Evolutionary conservation across 2,113 vertebrate species (phyloP).

Genomic region (Physeter macrocephalus): DNA sequence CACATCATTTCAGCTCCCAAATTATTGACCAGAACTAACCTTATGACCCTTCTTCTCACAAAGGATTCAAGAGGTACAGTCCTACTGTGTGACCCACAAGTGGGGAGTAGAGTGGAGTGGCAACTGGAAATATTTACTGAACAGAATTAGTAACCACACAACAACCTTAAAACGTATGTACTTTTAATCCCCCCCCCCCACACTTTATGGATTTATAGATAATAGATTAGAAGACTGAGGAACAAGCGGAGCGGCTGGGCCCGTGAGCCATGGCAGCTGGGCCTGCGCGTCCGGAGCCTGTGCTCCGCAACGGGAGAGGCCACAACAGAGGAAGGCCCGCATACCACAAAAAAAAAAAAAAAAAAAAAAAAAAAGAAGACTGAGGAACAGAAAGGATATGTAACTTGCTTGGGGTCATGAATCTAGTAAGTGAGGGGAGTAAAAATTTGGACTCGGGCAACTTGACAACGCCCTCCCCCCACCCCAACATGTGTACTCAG

Average conservation of each 20-base stretch:
- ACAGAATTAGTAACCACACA: not conserved
- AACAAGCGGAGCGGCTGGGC: no score
- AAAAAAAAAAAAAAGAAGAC: no score
- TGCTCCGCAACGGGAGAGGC: no score
- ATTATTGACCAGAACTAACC: not conserved
- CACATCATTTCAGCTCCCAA: not conserved
- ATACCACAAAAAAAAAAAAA: no score
- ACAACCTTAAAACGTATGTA: not conserved
- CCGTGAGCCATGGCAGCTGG: no score
- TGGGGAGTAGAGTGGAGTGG: not conserved
- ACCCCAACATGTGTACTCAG: not conserved
- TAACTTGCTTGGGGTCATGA: not conserved
- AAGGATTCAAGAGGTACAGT: not conserved
- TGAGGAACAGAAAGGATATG: not conserved
- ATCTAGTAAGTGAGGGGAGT: not conserved
- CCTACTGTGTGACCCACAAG: not conserved
- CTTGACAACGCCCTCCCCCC: not conserved
- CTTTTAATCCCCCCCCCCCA: not conserved
- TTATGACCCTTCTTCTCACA: not conserved
- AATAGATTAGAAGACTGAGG: not conserved
- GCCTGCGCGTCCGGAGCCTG: no score
- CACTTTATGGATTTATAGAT: not conserved
- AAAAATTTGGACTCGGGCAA: not conserved
- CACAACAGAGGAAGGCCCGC: no score
- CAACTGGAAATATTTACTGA: not conserved